Evolutionary conservation across 92 coral and sea anemone genomes (phyloP).

Genomic region (Blastomussa wellsi): DNA sequence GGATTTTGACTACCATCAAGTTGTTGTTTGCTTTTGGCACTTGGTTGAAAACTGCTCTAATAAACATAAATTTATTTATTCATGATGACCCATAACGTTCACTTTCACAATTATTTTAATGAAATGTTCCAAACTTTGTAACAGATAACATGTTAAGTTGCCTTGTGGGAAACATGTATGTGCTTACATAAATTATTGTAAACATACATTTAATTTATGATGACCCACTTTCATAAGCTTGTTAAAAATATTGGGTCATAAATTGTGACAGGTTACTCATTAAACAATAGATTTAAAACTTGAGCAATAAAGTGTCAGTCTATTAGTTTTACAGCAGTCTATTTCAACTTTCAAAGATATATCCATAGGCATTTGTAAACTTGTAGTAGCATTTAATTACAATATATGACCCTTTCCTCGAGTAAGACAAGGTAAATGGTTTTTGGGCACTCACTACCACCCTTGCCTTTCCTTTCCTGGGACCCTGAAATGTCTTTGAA

Average conservation of each 20-base stretch:
- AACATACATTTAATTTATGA: conserved; percentile 33
- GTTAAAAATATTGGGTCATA: conserved; percentile 35
- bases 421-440: conserved; percentile 44
- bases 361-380: conserved; percentile 53
- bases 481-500: conserved; percentile 38
- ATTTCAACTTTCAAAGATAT: conserved; percentile 25
- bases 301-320: neutral
- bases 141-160: neutral
- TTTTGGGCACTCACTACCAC: conserved; percentile 34
- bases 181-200: conserved; percentile 25
- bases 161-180: conserved; percentile 36
- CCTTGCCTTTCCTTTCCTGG: conserved; percentile 40
- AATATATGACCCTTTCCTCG: conserved; percentile 32
- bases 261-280: conserved; percentile 21
- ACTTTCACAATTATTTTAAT: conserved; percentile 23
- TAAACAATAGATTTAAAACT: conserved; percentile 1
- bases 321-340: neutral
- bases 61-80: conserved; percentile 27
- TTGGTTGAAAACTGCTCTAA: conserved; percentile 28
- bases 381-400: conserved; percentile 47
- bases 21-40: conserved; percentile 12
- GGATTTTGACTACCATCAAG: conserved; percentile 24
- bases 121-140: neutral
- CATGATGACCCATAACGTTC: conserved; percentile 33
- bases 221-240: conserved; percentile 24